These are phyloP conservation scores for Stylophora pistillata DNA, from an alignment of 64 coral and sea anemone species.

Conservation along the genomic window DNA sequence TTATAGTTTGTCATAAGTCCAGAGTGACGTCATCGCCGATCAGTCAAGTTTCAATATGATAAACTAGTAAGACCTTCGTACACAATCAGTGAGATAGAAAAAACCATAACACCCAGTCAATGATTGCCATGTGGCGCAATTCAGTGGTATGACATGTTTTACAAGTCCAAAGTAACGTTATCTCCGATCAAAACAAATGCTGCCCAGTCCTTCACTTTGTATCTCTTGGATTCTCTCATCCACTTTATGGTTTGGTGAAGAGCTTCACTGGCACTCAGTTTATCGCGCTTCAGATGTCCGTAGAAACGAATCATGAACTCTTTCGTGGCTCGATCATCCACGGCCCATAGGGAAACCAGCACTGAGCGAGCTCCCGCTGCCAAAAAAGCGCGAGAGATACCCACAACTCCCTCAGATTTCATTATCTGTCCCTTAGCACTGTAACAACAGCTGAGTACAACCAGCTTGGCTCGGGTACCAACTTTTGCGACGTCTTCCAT, in stretches of 20 bases:
- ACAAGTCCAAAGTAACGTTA: neutral
- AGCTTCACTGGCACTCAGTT: constrained; percentile 9
- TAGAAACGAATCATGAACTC: constrained; percentile 6
- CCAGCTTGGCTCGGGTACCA: neutral
- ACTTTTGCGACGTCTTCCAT: constrained; percentile 7
- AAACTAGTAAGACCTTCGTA: too few species aligned
- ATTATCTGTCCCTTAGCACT: neutral
- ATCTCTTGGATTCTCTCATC: neutral
- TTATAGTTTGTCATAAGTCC: too few species aligned
- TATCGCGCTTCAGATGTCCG: neutral
- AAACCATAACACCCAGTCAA: too few species aligned
- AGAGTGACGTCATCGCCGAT: too few species aligned
- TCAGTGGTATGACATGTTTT: neutral
- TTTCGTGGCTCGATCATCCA: neutral
- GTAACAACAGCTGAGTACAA: constrained; percentile 13
- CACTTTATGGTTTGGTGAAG: constrained; percentile 3
- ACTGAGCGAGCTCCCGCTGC: neutral
- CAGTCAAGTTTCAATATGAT: too few species aligned
- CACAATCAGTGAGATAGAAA: too few species aligned
- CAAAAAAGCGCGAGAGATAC: neutral
- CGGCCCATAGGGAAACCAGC: neutral
- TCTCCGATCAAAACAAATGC: constrained; percentile 20
- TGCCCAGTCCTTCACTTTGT: neutral
- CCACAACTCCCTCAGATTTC: constrained; percentile 8
- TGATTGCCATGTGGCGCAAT: too few species aligned